Conservation (phyloP, 2,888 invertebrate genomes). For the Tachina fera region DNA sequence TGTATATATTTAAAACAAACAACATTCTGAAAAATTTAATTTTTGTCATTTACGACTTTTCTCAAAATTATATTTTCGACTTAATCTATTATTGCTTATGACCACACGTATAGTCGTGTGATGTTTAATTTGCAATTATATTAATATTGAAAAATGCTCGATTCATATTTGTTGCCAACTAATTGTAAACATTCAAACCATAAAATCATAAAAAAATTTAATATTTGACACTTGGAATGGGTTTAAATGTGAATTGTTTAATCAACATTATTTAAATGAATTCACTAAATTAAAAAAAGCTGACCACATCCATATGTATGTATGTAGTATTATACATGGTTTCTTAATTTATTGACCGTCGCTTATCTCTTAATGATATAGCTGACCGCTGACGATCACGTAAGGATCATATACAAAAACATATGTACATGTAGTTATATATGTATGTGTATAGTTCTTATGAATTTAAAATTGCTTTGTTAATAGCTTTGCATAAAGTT, state of each 20-base stretch:
- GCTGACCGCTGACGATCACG: neutral
- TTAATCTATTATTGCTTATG: no score
- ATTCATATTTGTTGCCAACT: conserved; percentile 10
- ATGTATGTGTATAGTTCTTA: no score
- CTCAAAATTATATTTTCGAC: no score
- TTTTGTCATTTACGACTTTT: no score
- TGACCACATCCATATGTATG: neutral
- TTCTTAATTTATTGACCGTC: neutral
- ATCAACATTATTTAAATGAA: conserved; percentile 1
- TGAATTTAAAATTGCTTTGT: no score
- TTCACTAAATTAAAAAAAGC: neutral
- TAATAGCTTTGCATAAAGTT: no score
- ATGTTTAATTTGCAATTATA: conserved; percentile 10
- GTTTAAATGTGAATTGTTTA: neutral
- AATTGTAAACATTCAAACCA: neutral
- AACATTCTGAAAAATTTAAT: no score
- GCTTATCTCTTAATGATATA: neutral
- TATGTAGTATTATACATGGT: neutral
- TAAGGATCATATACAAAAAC: neutral
- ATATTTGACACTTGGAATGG: conserved; percentile 9
- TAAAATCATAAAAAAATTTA: conserved; percentile 4
- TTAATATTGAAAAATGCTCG: neutral
- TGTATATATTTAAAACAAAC: no score
- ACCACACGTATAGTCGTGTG: neutral
- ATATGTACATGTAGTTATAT: no score